Conservation (phyloP, 1,140 invertebrate species). For the Eciton burchellii region DNA sequence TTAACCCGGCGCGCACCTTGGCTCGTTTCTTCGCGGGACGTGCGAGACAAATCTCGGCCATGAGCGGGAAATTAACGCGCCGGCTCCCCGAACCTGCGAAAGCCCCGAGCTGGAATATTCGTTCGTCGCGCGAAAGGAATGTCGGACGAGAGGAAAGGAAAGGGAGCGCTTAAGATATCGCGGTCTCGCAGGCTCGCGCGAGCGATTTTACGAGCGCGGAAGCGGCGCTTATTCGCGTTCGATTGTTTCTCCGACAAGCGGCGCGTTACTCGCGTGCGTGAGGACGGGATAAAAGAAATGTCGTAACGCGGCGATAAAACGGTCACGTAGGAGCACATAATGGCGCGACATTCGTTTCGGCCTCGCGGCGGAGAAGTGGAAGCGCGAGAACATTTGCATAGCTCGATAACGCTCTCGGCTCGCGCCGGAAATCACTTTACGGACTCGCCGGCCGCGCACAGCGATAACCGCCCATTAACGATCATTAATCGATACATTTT, state of each 20-base stretch:
- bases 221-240: constrained; percentile 9
- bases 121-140: too few species aligned
- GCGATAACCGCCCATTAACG: background rate
- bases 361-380: constrained; percentile 40
- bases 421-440: background rate
- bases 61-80: background rate
- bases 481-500: background rate
- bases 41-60: constrained; percentile 3
- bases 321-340: constrained; percentile 66
- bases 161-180: background rate
- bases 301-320: constrained; percentile 63
- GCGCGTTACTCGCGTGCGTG: constrained; percentile 13
- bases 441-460: background rate
- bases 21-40: constrained; percentile 14
- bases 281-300: constrained; percentile 66
- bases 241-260: background rate
- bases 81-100: too few species aligned
- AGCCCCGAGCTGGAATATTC: too few species aligned
- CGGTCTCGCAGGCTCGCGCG: background rate
- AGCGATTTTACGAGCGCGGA: constrained; percentile 29
- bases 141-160: background rate
- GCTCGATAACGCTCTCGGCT: constrained; percentile 31
- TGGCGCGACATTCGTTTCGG: constrained; percentile 64
- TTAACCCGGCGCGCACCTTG: constrained; percentile 11
- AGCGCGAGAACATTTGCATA: constrained; percentile 64